These are phyloP conservation scores for Cyanistes caeruleus DNA, from an alignment of 2,113 vertebrate genomes.

Conservation along the genomic window DNA sequence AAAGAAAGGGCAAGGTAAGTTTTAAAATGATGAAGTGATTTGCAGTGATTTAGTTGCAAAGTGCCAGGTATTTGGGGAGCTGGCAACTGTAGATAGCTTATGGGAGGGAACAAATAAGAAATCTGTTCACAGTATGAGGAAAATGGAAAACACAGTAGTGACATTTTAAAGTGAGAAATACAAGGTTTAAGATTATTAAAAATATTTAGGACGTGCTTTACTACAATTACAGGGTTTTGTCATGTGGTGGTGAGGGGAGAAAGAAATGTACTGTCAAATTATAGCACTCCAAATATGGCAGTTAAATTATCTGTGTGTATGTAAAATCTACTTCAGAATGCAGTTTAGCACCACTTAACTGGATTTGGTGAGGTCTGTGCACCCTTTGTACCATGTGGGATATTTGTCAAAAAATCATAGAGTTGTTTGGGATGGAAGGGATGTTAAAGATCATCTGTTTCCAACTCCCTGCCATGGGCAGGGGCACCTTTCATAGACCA, in stretches of 20 bases:
- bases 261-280: not conserved
- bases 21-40: not conserved
- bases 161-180: not conserved
- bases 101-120: not conserved
- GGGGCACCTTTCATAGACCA: not conserved
- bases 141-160: not conserved
- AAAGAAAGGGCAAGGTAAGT: not conserved
- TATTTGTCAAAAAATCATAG: not conserved
- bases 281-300: not conserved
- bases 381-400: not conserved
- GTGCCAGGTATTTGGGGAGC: not conserved
- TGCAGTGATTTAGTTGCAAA: not conserved
- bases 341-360: not conserved
- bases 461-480: not conserved
- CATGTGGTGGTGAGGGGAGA: not conserved
- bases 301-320: not conserved
- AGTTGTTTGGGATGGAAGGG: not conserved
- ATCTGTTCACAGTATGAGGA: not conserved
- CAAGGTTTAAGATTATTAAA: not conserved
- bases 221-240: not conserved
- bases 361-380: not conserved
- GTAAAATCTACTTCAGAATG: not conserved
- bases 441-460: not conserved
- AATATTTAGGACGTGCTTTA: not conserved
- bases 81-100: not conserved